These are phyloP conservation scores for Notodonta ziczac DNA, from an alignment of 2,888 invertebrate species.

Conservation along the genomic window DNA sequence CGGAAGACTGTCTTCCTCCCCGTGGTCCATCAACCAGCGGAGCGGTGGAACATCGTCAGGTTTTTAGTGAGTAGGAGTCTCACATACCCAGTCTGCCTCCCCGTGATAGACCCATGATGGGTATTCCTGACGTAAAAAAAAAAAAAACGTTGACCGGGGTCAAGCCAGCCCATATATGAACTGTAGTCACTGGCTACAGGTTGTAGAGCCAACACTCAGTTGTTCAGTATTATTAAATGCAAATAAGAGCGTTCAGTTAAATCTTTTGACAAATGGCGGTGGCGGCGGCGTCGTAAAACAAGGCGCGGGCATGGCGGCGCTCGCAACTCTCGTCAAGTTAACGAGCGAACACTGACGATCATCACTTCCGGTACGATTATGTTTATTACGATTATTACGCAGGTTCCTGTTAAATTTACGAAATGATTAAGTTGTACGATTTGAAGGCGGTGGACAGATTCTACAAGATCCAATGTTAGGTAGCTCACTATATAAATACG, in stretches of 20 bases:
- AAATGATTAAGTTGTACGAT: conserved; percentile 8
- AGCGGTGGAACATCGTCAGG: no score
- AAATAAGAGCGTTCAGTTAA: conserved; percentile 64
- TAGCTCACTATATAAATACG: no score
- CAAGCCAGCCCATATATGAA: no score
- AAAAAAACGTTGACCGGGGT: no score
- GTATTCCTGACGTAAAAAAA: no score
- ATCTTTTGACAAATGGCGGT: conserved; percentile 69
- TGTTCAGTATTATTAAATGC: conserved; percentile 25
- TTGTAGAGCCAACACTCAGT: no score
- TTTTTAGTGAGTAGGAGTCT: no score
- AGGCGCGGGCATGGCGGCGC: conserved; percentile 59
- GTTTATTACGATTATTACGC: conserved; percentile 1
- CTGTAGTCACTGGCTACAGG: no score
- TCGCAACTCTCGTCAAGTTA: conserved; percentile 70
- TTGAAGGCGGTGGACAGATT: neutral
- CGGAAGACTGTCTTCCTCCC: no score
- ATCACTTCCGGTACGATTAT: conserved; percentile 27
- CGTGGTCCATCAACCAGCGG: no score
- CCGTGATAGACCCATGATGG: no score
- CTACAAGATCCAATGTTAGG: neutral
- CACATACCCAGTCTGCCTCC: no score
- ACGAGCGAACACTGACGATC: conserved; percentile 58
- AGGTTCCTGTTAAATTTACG: conserved; percentile 5
- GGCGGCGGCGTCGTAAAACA: conserved; percentile 59